These are phyloP conservation scores for Congeria kusceri DNA, from an alignment of 2,888 invertebrate genomes.

Conservation along the genomic window DNA sequence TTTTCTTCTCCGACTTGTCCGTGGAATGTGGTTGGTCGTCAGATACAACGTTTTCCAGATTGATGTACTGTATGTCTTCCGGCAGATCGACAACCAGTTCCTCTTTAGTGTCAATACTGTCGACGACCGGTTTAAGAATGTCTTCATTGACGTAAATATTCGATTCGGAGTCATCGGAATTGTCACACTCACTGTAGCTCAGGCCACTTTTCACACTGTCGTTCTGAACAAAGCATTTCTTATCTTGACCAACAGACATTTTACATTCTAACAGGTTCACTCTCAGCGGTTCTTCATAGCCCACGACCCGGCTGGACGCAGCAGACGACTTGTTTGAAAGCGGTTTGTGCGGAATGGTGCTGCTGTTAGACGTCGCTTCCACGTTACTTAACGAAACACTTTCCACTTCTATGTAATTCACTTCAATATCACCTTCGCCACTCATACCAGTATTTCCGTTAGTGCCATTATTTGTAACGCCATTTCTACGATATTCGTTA, in stretches of 20 bases:
- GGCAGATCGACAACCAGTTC: not conserved
- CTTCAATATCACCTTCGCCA: slow-evolving; percentile 27
- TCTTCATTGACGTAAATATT: slow-evolving; percentile 57
- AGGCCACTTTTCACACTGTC: slow-evolving; percentile 7
- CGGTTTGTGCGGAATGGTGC: slow-evolving; percentile 36
- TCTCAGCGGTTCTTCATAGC: slow-evolving; percentile 35
- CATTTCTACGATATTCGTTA: slow-evolving; percentile 54
- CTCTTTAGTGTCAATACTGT: slow-evolving; percentile 4
- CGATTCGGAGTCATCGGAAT: slow-evolving; percentile 25
- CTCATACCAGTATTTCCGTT: not conserved
- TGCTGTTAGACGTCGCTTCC: slow-evolving; percentile 10
- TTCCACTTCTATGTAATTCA: slow-evolving; percentile 62
- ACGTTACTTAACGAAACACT: slow-evolving; percentile 48
- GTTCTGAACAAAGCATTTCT: not conserved
- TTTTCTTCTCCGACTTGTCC: too few relatives aligned
- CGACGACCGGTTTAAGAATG: slow-evolving; percentile 13
- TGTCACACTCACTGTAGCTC: slow-evolving; percentile 32
- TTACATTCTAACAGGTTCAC: slow-evolving; percentile 26
- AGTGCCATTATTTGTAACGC: not conserved
- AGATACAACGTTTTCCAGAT: not conserved
- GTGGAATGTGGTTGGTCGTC: not conserved
- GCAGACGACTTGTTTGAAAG: not conserved
- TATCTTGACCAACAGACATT: slow-evolving; percentile 9
- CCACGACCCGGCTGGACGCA: slow-evolving; percentile 6
- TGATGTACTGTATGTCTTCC: not conserved